A percentile compares a stretch with the other conserved stretches of the same genome.
phyloP scores from a whole-genome alignment of 2,888 invertebrate genomes.

The Ceraclea dissimilis region DNA sequence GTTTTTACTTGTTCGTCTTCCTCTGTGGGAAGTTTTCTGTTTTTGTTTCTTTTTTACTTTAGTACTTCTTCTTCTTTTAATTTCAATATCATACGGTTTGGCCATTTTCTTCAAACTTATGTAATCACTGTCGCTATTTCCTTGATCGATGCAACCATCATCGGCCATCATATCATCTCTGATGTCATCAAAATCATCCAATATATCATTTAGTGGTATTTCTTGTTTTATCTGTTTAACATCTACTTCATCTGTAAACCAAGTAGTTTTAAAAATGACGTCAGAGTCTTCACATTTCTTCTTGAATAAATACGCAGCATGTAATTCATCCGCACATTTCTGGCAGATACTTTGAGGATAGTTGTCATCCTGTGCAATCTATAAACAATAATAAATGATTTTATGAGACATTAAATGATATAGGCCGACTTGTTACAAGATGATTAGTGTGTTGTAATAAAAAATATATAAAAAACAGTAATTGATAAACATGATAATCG shows the following conservation, averaged over 20 bases:
- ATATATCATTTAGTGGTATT: background rate
- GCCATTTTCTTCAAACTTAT: constrained; percentile 1
- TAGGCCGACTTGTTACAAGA: no score
- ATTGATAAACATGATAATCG: no score
- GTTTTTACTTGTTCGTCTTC: constrained; percentile 17
- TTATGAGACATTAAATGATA: no score
- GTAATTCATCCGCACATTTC: constrained; percentile 38
- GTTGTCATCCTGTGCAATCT: constrained; percentile 40
- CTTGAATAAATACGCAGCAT: constrained; percentile 43
- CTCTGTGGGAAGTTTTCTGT: constrained; percentile 32
- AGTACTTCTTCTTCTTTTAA: constrained; percentile 4
- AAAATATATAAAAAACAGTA: no score
- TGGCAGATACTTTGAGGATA: constrained; percentile 40
- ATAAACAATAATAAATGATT: constrained; percentile 27
- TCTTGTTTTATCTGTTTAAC: constrained; percentile 11
- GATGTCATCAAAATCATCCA: constrained; percentile 1
- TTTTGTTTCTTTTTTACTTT: constrained; percentile 29
- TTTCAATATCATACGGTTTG: background rate
- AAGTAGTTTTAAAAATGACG: constrained; percentile 7
- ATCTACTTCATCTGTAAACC: constrained; percentile 5
- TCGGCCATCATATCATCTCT: constrained; percentile 4
- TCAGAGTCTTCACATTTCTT: constrained; percentile 36
- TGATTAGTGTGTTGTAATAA: no score
- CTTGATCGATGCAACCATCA: background rate
- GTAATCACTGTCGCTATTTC: constrained; percentile 9